These are phyloP conservation scores for Bembecia ichneumoniformis DNA, from an alignment of 2,888 invertebrate genomes.

Conservation along the genomic window DNA sequence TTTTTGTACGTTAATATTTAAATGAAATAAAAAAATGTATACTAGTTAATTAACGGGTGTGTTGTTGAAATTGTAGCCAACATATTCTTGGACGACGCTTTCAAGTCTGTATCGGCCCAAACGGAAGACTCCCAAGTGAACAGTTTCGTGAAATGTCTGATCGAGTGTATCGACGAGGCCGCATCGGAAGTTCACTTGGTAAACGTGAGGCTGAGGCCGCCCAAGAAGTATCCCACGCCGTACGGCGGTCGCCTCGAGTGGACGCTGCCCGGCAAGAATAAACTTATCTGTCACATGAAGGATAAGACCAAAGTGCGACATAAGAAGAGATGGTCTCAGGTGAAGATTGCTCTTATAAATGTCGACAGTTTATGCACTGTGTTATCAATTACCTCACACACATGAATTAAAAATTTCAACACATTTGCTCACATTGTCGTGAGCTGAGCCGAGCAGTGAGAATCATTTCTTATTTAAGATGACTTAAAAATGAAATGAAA, in stretches of 20 bases:
- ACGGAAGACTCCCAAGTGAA: conserved; percentile 84
- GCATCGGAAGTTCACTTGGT: conserved; percentile 80
- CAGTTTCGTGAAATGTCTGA: conserved; percentile 81
- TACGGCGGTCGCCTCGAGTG: conserved; percentile 90
- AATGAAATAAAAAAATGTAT: too few species aligned
- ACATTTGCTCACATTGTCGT: too few species aligned
- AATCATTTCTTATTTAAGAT: too few species aligned
- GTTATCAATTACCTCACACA: too few species aligned
- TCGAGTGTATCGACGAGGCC: conserved; percentile 81
- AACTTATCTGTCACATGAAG: conserved; percentile 89
- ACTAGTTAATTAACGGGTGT: not conserved
- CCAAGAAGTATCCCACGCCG: conserved; percentile 84
- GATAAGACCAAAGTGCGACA: conserved; percentile 90
- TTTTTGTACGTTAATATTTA: too few species aligned
- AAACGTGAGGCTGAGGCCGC: conserved; percentile 75
- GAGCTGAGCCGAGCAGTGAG: too few species aligned
- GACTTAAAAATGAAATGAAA: too few species aligned
- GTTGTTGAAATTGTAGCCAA: conserved; percentile 65
- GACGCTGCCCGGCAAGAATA: conserved; percentile 87
- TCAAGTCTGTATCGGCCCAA: conserved; percentile 74
- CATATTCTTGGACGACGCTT: conserved; percentile 90
- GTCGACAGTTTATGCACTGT: not conserved
- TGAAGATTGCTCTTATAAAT: conserved; percentile 31
- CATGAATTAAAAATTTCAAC: too few species aligned
- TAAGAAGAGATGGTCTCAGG: conserved; percentile 93